Conservation (phyloP, 2,113 vertebrate species). For the Scomber colias region DNA sequence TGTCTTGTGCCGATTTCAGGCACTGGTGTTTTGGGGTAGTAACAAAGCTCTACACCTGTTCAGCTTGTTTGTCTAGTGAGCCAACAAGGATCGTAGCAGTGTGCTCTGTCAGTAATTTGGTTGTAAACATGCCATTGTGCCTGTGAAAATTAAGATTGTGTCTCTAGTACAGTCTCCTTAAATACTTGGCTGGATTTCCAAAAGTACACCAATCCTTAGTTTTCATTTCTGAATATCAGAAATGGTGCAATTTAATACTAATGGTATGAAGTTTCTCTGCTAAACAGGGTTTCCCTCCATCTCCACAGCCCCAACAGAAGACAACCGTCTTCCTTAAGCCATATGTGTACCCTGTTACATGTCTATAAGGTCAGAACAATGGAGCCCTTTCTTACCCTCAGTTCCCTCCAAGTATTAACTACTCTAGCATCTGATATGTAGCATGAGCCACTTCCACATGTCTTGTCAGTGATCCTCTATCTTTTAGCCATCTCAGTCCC, state of each 20-base stretch:
- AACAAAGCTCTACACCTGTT: background rate
- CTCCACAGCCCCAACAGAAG: background rate
- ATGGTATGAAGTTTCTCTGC: background rate
- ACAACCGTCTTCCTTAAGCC: slow-evolving; percentile 39
- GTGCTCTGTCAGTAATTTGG: background rate
- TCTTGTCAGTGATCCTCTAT: background rate
- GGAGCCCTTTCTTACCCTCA: background rate
- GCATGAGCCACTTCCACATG: background rate
- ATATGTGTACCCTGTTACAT: slow-evolving; percentile 1
- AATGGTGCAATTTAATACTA: background rate
- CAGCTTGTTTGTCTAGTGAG: background rate
- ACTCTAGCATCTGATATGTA: slow-evolving; percentile 2
- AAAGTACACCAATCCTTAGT: background rate
- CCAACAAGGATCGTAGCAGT: background rate
- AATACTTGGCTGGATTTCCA: background rate
- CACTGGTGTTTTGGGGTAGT: background rate
- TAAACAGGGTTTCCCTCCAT: background rate
- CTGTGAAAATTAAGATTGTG: slow-evolving; percentile 4
- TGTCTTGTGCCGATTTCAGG: background rate
- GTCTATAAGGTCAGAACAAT: background rate
- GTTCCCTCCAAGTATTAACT: background rate
- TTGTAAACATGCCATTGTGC: slow-evolving; percentile 1
- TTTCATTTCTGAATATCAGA: background rate
- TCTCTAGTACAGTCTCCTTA: background rate
- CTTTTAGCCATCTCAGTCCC: background rate